Percentiles rank a stretch among this genome's conserved stretches.
phyloP scores from a whole-genome alignment of 2,888 invertebrate genomes.

The Pseudoips prasinana region DNA sequence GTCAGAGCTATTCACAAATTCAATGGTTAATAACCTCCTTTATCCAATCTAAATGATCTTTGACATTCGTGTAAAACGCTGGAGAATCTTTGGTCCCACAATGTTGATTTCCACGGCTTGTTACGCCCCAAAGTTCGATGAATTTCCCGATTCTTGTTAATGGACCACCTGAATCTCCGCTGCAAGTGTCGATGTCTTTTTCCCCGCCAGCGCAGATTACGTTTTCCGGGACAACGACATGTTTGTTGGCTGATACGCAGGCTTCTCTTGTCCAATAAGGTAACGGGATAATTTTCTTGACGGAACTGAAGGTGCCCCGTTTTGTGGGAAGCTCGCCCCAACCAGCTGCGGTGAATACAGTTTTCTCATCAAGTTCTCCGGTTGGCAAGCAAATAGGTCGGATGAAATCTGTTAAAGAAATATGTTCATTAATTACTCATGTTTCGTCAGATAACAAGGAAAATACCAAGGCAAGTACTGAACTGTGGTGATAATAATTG shows the following conservation, averaged over 20 bases:
- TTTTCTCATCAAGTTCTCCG: conserved; percentile 17
- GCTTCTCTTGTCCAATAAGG: conserved; percentile 32
- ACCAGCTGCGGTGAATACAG: conserved; percentile 38
- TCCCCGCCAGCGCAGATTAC: conserved; percentile 52
- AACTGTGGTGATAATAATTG: too few species aligned
- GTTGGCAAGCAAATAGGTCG: conserved; percentile 47
- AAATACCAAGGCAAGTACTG: too few species aligned
- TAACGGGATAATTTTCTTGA: conserved; percentile 42
- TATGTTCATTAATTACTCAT: neutral
- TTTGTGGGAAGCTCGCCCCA: conserved; percentile 41
- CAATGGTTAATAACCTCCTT: conserved; percentile 13
- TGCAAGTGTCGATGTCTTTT: conserved; percentile 43
- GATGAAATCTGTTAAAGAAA: conserved; percentile 44
- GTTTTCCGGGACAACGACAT: conserved; percentile 28
- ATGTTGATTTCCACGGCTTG: conserved; percentile 36
- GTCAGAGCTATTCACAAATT: too few species aligned
- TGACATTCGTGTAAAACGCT: conserved; percentile 48
- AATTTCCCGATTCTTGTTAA: conserved; percentile 30
- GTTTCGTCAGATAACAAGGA: too few species aligned
- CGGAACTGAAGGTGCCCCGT: conserved; percentile 27
- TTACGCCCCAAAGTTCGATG: conserved; percentile 44
- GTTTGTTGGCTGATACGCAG: conserved; percentile 32
- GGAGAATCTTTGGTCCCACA: conserved; percentile 46
- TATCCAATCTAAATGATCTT: conserved; percentile 44
- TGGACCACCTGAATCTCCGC: conserved; percentile 55